A percentile compares a stretch with the other conserved stretches of the same genome.
Conservation (phyloP, 1,140 invertebrate genomes). For the Leptinotarsa lineolata region DNA sequence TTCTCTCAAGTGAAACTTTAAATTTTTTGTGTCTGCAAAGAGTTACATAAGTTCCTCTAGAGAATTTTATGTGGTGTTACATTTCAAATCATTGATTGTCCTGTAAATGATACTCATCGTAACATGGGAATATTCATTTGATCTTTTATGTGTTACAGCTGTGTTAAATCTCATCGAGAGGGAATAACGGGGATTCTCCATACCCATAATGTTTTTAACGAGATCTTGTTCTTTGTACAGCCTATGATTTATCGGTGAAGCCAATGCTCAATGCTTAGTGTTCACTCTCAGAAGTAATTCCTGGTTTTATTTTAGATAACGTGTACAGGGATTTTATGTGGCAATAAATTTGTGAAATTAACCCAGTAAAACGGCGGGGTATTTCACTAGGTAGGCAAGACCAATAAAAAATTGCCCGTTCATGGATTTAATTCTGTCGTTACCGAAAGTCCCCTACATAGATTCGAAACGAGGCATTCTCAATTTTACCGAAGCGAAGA, state of each 20-base stretch:
- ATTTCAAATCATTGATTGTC: neutral
- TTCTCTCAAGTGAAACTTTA: too few species aligned
- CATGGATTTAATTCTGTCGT: constrained; percentile 47
- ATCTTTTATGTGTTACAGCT: neutral
- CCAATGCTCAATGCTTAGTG: neutral
- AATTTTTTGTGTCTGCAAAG: too few species aligned
- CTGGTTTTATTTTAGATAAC: constrained; percentile 29
- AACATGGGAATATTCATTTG: neutral
- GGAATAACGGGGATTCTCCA: neutral
- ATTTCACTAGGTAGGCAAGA: constrained; percentile 35
- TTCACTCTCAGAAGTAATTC: constrained; percentile 13
- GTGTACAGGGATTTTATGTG: constrained; percentile 28
- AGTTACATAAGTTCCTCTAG: too few species aligned
- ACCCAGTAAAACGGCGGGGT: constrained; percentile 35
- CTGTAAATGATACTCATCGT: neutral
- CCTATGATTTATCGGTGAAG: neutral
- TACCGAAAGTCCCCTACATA: constrained; percentile 37
- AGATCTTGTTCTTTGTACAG: constrained; percentile 3
- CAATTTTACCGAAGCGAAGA: constrained; percentile 44
- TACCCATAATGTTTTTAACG: neutral
- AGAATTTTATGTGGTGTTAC: too few species aligned
- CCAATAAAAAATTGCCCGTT: constrained; percentile 41
- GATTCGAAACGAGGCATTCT: constrained; percentile 35
- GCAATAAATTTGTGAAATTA: constrained; percentile 41
- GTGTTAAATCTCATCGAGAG: neutral